Evolutionary conservation across 2,888 invertebrate genomes (phyloP), one percentile per base, ranked within the genome.

Genomic region (Macrosoma leucophasiata): DNA sequence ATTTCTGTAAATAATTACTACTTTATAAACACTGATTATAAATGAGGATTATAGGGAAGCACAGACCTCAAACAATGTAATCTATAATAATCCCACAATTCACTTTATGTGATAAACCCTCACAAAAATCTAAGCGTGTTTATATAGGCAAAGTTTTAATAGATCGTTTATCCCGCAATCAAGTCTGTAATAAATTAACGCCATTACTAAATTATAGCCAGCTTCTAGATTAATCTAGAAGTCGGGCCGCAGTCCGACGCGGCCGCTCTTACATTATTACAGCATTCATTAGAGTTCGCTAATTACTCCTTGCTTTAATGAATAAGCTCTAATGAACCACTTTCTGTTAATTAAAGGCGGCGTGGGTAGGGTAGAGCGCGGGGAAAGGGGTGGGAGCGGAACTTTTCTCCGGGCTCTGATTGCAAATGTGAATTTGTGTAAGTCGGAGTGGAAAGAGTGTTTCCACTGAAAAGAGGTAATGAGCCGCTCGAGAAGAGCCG

Each of bases 281-380:
- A 88, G 89, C 89, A 90, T 90, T 90, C 90, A 90, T 90, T 91
- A 90, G 90, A 91, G 90, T 90, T 91, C 90, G 90, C 91, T 91
- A 91, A 91, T 91, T 91, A 91, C 91, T 90, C 90, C 90, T 90
- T 90, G 90, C 91, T 91, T 90, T 91, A 91, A 91, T 91, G 91
- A 91, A 91, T 91, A 91, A 91, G 90, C 91, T 90, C 91, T 91
- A 91, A 91, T 91, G 91, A 91, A 91, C 91, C 91, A 91, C 91
- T 91, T 91, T 91, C 90, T 91, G 91, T 91, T 91, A 91, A 91
- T 91, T 91, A 91, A 91, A 91, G 91, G 88, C 90, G 81, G 85
- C 86, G 69, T 62, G 82, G 81, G 55, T 51, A 36, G 48, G 46
- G 57, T 39, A 45, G 43, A 46, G 39, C 29, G 40, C 43, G 48